Conservation (phyloP, 2,888 invertebrate genomes). For the Baccha elongata region DNA sequence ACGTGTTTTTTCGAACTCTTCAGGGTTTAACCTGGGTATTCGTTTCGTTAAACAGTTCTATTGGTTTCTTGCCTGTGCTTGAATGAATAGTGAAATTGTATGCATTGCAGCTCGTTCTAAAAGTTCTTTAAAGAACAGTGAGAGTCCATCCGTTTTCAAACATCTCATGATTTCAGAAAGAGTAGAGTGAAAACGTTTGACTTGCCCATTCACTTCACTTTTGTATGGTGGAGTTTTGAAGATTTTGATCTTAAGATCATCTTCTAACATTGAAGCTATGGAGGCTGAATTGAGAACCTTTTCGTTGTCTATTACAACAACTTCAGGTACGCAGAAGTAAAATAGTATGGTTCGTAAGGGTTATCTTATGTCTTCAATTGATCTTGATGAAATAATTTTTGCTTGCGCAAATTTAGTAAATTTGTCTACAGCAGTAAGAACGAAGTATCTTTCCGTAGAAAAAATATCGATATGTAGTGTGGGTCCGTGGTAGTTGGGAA, state of each 20-base stretch:
- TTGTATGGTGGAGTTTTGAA: constrained; percentile 1
- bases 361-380: constrained; percentile 37
- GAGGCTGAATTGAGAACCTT: not conserved
- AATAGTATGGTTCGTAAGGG: constrained; percentile 17
- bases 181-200: not conserved
- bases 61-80: constrained; percentile 51
- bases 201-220: too few relatives aligned
- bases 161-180: not conserved
- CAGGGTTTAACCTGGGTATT: constrained; percentile 10
- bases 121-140: constrained; percentile 53
- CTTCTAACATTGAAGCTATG: constrained; percentile 5
- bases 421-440: constrained; percentile 61
- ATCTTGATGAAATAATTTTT: not conserved
- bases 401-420: constrained; percentile 14
- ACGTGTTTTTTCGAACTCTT: constrained; percentile 48
- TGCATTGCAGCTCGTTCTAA: constrained; percentile 44
- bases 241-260: constrained; percentile 13
- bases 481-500: constrained; percentile 50
- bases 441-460: constrained; percentile 41
- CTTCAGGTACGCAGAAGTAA: constrained; percentile 22
- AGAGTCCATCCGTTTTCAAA: not conserved
- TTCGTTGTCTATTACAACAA: constrained; percentile 22
- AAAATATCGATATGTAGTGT: constrained; percentile 49
- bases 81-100: constrained; percentile 39
- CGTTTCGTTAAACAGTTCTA: constrained; percentile 52